A percentile compares a stretch with the other conserved stretches of the same genome.
Evolutionary conservation across 2,797 vertebrate genomes (phyloP).

Genomic region (Gymnothorax javanicus): DNA sequence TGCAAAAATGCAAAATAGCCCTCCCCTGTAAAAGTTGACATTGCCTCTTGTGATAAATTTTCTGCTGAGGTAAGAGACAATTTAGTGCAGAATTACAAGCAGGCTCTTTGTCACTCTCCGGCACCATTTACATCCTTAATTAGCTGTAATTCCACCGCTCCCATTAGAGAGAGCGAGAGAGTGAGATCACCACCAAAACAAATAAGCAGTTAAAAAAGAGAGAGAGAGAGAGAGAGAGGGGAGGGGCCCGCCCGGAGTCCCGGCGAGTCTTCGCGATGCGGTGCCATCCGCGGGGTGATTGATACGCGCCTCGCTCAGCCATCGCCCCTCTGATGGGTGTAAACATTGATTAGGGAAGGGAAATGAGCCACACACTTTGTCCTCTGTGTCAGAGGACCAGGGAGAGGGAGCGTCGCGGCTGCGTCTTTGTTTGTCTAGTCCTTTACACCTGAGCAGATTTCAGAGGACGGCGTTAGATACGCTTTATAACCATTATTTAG

Average conservation of each 20-base stretch:
- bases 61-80: conserved; percentile 88
- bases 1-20: conserved; percentile 72
- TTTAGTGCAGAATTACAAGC: conserved; percentile 87
- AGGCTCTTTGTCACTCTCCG: conserved; percentile 72
- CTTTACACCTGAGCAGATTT: conserved; percentile 77
- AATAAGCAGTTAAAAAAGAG: conserved; percentile 33
- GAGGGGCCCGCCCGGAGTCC: conserved; percentile 28
- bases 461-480: conserved; percentile 77
- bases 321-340: conserved; percentile 68
- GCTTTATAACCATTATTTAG: conserved; percentile 76
- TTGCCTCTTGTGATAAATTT: conserved; percentile 83
- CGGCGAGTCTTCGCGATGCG: conserved; percentile 40
- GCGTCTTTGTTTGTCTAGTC: conserved; percentile 75
- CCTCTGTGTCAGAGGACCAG: conserved; percentile 66
- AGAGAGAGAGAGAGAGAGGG: conserved; percentile 19
- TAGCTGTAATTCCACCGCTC: conserved; percentile 85
- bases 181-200: conserved; percentile 39
- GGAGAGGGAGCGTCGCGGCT: conserved; percentile 63
- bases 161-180: conserved; percentile 75
- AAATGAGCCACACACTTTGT: conserved; percentile 78
- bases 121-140: conserved; percentile 90
- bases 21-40: conserved; percentile 81
- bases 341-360: conserved; percentile 77
- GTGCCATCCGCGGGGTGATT: conserved; percentile 65
- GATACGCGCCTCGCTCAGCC: conserved; percentile 69